Evolutionary conservation across 1,140 invertebrate genomes (phyloP).

Genomic region (Orius laevigatus): DNA sequence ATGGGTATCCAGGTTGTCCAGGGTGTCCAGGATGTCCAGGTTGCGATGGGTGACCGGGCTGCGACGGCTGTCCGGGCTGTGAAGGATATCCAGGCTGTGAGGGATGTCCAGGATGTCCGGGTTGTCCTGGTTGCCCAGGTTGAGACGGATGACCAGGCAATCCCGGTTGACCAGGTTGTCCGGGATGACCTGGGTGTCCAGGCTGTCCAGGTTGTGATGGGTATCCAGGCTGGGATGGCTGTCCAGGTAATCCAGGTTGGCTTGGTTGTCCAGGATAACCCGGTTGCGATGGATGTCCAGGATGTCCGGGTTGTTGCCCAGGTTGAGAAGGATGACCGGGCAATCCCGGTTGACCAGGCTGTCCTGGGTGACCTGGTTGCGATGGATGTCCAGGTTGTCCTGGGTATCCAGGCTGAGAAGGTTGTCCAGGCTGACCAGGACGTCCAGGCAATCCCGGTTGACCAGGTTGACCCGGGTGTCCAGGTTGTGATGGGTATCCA

Average conservation of each 20-base stretch:
- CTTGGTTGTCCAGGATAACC: constrained; percentile 20
- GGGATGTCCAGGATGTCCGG: constrained; percentile 14
- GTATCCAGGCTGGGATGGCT: constrained; percentile 20
- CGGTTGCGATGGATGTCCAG: constrained; percentile 13
- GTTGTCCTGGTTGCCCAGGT: constrained; percentile 12
- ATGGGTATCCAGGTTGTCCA: constrained; percentile 21
- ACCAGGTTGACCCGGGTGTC: constrained; percentile 17
- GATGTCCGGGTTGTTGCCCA: constrained; percentile 16
- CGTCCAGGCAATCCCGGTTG: constrained; percentile 18
- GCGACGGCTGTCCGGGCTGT: constrained; percentile 16
- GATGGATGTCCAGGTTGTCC: constrained; percentile 19
- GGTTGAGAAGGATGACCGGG: constrained; percentile 17
- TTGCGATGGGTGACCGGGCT: constrained; percentile 19
- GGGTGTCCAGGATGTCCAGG: constrained; percentile 19
- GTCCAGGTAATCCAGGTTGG: constrained; percentile 18
- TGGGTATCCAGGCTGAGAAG: constrained; percentile 20
- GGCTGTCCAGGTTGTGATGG: constrained; percentile 22
- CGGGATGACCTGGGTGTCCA: constrained; percentile 22
- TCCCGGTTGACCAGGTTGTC: constrained; percentile 24
- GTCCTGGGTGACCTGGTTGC: constrained; percentile 20
- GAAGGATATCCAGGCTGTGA: constrained; percentile 21
- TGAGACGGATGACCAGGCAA: constrained; percentile 10
- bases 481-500: constrained; percentile 13
- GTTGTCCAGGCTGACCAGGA: constrained; percentile 20
- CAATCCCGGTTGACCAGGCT: constrained; percentile 18